These are phyloP conservation scores for Chrysoperla carnea DNA, from an alignment of 1,140 invertebrate genomes.

Conservation along the genomic window DNA sequence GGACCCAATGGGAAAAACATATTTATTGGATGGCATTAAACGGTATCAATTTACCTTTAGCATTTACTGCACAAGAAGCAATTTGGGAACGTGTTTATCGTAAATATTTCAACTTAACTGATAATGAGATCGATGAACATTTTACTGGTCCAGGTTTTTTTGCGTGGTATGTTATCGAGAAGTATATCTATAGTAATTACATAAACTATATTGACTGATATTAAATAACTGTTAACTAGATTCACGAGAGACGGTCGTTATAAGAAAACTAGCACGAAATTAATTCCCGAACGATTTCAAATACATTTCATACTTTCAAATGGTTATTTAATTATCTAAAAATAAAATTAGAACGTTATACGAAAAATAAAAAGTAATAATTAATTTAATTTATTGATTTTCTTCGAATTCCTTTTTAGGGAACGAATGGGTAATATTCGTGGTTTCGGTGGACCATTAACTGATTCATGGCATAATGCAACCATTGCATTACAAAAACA, in stretches of 20 bases:
- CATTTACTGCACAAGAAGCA: slow-evolving; percentile 76
- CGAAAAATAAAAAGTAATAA: too few species aligned
- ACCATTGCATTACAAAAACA: slow-evolving; percentile 53
- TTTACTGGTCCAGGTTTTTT: slow-evolving; percentile 88
- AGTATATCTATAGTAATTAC: too few species aligned
- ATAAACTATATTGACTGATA: too few species aligned
- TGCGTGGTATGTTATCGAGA: slow-evolving; percentile 51
- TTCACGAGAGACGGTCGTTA: too few species aligned
- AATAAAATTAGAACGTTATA: too few species aligned
- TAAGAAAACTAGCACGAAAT: too few species aligned
- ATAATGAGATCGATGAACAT: slow-evolving; percentile 59
- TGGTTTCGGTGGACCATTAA: slow-evolving; percentile 72
- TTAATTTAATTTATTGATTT: too few species aligned
- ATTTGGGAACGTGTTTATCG: slow-evolving; percentile 68
- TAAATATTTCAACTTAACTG: slow-evolving; percentile 46
- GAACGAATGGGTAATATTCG: slow-evolving; percentile 87
- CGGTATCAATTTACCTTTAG: slow-evolving; percentile 78
- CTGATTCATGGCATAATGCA: slow-evolving; percentile 43
- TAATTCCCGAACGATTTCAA: too few species aligned
- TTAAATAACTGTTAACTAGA: too few species aligned
- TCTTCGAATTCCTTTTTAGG: slow-evolving; percentile 26
- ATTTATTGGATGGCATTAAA: slow-evolving; percentile 95
- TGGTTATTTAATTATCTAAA: too few species aligned
- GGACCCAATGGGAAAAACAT: slow-evolving; percentile 65
- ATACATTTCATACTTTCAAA: too few species aligned